Evolutionary conservation across 2,888 invertebrate species (phyloP), one percentile per base, ranked within the genome.

Genomic region (Eumacrocentrus americanus): DNA sequence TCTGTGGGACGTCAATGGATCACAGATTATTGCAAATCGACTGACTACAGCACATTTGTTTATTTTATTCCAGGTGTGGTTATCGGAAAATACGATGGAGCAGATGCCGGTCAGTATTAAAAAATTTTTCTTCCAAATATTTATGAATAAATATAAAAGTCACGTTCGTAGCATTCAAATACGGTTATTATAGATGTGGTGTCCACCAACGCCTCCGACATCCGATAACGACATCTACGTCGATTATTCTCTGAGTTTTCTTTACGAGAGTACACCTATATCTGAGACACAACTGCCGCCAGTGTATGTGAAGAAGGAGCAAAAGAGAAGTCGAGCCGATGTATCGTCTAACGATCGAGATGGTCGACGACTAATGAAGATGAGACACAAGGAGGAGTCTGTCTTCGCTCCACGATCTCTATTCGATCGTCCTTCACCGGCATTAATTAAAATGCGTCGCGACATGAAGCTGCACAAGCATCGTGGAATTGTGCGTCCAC

Each of bases 121-220:
- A n/a, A n/a, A n/a, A n/a, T n/a, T n/a, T n/a, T n/a, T n/a, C n/a
- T n/a, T n/a, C n/a, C n/a, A n/a, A n/a, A n/a, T n/a, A n/a, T n/a
- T n/a, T n/a, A n/a, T n/a, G n/a, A n/a, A n/a, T n/a, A n/a, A n/a
- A n/a, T n/a, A n/a, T n/a, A n/a, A n/a, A n/a, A n/a, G n/a, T n/a
- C n/a, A n/a, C n/a, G n/a, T n/a, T n/a, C n/a, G n/a, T n/a, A n/a
- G n/a, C n/a, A n/a, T n/a, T n/a, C n/a, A n/a, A n/a, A n/a, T n/a
- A n/a, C n/a, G n/a, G n/a, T n/a, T n/a, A n/a, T 64, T 51, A 58
- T 82, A 97, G 96, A 89, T 95, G 86, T 98, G 98, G 97, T 90
- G 93, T 70, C 98, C 98, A 56, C 98, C 97, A 59, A 98, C 98
- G 16, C 98, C 98, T 60, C 97, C 98, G 9, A 90, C 91, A 79